Conservation (phyloP, 2,888 invertebrate species). For the Molorchus minor region DNA sequence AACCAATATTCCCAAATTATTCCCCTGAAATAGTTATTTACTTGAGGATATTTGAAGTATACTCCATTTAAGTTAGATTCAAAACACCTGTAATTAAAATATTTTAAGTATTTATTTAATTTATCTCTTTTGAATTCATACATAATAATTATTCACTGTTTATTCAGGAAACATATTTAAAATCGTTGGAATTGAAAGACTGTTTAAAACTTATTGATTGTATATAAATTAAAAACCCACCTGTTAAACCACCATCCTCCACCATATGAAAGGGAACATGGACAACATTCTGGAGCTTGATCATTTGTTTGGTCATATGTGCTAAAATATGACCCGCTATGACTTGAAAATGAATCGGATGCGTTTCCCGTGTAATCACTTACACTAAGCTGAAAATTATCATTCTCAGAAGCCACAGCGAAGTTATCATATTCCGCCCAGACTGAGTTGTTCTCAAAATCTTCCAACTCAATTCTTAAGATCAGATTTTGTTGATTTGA, state of each 20-base stretch:
- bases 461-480: conserved; percentile 65
- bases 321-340: conserved; percentile 65
- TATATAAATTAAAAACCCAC: conserved; percentile 48
- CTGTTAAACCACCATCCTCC: conserved; percentile 72
- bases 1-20: conserved; percentile 70
- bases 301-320: conserved; percentile 65
- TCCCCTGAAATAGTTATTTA: conserved; percentile 64
- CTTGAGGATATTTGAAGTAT: conserved; percentile 61
- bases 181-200: background rate
- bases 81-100: conserved; percentile 62
- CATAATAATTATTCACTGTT: too few species aligned
- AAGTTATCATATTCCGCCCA: conserved; percentile 66
- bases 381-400: conserved; percentile 63
- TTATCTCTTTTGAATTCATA: background rate
- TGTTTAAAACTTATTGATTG: conserved; percentile 17
- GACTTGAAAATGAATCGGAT: conserved; percentile 66
- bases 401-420: conserved; percentile 56
- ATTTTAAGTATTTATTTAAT: background rate
- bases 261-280: conserved; percentile 66
- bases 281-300: conserved; percentile 64
- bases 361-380: conserved; percentile 65
- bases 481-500: conserved; percentile 60
- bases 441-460: conserved; percentile 62
- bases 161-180: background rate
- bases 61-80: conserved; percentile 69